Percentiles rank a stretch among this genome's conserved stretches.
phyloP scores from a whole-genome alignment of 2,888 invertebrate genomes.

The Synergus japonicus region DNA sequence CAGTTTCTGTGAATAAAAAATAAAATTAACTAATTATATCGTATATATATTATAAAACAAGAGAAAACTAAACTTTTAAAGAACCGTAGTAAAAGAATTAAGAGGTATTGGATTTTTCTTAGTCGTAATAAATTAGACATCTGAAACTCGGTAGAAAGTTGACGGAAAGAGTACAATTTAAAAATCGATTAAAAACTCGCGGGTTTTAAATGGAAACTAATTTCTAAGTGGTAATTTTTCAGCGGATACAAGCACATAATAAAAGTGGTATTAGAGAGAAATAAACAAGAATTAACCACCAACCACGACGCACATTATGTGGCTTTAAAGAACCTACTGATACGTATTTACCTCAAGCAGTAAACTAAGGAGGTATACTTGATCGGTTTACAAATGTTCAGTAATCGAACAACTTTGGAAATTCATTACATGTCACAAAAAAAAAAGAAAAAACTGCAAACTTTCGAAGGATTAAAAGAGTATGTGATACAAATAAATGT shows the following conservation, averaged over 20 bases:
- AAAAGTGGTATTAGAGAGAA: neutral
- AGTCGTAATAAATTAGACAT: neutral
- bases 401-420: neutral
- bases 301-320: too few relatives aligned
- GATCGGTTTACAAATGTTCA: neutral
- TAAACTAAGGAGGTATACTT: neutral
- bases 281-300: neutral
- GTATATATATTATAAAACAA: neutral
- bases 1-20: neutral
- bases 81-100: slow-evolving; percentile 40
- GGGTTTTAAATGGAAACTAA: neutral
- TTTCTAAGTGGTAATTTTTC: slow-evolving; percentile 1
- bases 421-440: neutral
- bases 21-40: neutral
- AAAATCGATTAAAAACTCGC: too few relatives aligned
- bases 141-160: too few relatives aligned
- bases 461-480: too few relatives aligned
- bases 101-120: neutral
- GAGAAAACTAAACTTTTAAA: neutral
- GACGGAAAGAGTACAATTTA: too few relatives aligned
- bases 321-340: neutral
- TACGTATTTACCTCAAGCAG: neutral
- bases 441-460: neutral
- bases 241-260: neutral
- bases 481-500: slow-evolving; percentile 30